Percentiles rank a stretch among this genome's conserved stretches.
Conservation (phyloP, 2,113 vertebrate species). For the Urocitellus parryii region DNA sequence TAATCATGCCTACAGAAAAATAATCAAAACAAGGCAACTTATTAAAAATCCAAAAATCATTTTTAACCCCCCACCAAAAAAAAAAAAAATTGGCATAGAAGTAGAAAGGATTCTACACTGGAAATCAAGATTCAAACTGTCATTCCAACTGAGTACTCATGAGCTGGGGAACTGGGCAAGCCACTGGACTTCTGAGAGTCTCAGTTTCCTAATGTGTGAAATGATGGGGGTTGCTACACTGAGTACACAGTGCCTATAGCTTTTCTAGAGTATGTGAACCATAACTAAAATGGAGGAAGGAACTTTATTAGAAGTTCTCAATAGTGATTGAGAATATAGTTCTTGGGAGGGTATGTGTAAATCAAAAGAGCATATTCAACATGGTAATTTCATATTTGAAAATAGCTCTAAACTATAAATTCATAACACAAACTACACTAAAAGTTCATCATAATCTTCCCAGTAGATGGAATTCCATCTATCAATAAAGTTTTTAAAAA, state of each 20-base stretch:
- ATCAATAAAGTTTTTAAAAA: neutral
- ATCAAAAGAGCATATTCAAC: neutral
- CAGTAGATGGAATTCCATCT: neutral
- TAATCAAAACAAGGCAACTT: constrained; percentile 3
- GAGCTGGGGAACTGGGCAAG: neutral
- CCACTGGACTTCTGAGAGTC: neutral
- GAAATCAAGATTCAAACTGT: neutral
- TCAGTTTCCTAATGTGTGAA: neutral
- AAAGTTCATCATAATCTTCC: neutral
- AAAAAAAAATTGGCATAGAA: neutral
- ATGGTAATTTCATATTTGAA: neutral
- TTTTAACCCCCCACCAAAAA: neutral
- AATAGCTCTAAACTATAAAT: neutral
- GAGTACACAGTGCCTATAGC: neutral
- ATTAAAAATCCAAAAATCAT: neutral
- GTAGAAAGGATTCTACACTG: neutral
- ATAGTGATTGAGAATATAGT: neutral
- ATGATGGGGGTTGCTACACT: neutral
- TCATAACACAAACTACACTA: constrained; percentile 15
- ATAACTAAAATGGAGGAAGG: neutral
- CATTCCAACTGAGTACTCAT: too few relatives aligned
- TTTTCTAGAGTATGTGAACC: neutral
- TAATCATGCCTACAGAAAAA: constrained; percentile 8
- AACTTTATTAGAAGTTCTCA: neutral
- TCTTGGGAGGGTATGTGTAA: neutral